These are phyloP conservation scores for Dendrolimus houi DNA, from an alignment of 2,888 invertebrate species.

Conservation along the genomic window DNA sequence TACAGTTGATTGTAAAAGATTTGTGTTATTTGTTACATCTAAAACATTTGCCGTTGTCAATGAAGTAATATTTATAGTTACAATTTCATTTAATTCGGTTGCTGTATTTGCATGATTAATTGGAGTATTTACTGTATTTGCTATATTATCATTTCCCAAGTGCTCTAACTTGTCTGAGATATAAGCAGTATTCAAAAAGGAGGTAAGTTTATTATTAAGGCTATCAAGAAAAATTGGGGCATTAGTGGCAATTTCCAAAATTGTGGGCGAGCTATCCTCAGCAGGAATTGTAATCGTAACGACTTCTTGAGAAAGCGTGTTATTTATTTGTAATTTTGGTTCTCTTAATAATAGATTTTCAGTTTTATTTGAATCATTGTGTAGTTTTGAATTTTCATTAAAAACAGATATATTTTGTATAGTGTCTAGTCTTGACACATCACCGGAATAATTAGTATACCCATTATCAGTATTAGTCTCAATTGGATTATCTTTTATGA, in stretches of 20 bases:
- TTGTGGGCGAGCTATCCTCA: background rate
- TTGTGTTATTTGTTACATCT: slow-evolving; percentile 1
- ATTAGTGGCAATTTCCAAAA: background rate
- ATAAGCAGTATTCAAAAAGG: background rate
- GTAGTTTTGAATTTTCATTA: background rate
- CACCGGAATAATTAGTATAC: slow-evolving; percentile 23
- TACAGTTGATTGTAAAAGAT: background rate
- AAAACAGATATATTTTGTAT: slow-evolving; percentile 12
- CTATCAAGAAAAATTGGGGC: background rate
- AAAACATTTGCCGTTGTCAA: background rate
- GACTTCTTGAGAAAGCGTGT: background rate
- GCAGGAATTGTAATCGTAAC: background rate
- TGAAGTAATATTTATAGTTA: slow-evolving; percentile 11
- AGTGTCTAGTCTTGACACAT: slow-evolving; percentile 28
- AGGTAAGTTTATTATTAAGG: background rate
- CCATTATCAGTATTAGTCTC: slow-evolving; percentile 18
- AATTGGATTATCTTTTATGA: slow-evolving; percentile 40
- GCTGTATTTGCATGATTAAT: slow-evolving; percentile 8
- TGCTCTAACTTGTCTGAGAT: background rate
- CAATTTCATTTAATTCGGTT: slow-evolving; percentile 9
- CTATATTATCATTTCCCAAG: slow-evolving; percentile 9
- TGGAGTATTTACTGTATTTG: slow-evolving; percentile 5
- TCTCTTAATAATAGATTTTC: background rate
- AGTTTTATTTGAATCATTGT: background rate
- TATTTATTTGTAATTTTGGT: background rate